A percentile compares a stretch with the other conserved stretches of the same genome.
phyloP scores from a whole-genome alignment of 2,888 invertebrate species.

The Ashinkailepas kermadecensis region DNA sequence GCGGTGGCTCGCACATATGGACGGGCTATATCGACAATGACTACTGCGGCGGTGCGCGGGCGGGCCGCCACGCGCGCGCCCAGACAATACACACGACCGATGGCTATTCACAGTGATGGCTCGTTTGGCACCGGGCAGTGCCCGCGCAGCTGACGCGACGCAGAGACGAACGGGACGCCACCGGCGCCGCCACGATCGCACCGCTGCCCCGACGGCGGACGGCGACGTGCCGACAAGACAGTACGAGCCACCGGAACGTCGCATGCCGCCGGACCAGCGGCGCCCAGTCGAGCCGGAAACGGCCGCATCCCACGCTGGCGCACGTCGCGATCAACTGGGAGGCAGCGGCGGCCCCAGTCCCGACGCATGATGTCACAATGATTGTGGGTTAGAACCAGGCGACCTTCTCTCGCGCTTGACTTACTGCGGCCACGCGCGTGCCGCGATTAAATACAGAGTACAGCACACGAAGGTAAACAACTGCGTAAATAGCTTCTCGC shows the following conservation, averaged over 20 bases:
- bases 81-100: not conserved
- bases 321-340: not conserved
- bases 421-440: too few species aligned
- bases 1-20: not conserved
- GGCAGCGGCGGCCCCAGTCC: not conserved
- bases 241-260: not conserved
- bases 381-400: too few species aligned
- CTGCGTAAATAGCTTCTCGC: too few species aligned
- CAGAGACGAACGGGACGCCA: not conserved
- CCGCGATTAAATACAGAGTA: too few species aligned
- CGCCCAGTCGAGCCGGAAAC: not conserved
- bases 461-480: not conserved
- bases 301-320: not conserved
- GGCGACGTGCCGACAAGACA: not conserved
- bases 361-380: too few species aligned
- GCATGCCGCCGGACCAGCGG: not conserved
- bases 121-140: not conserved
- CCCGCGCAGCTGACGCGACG: not conserved
- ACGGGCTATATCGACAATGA: not conserved
- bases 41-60: not conserved
- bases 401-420: too few species aligned
- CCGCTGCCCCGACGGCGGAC: not conserved
- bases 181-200: not conserved
- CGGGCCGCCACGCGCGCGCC: not conserved
- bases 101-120: slow-evolving; percentile 15